Evolutionary conservation across 2,888 invertebrate species (phyloP).

Genomic region (Andrena hattorfiana): DNA sequence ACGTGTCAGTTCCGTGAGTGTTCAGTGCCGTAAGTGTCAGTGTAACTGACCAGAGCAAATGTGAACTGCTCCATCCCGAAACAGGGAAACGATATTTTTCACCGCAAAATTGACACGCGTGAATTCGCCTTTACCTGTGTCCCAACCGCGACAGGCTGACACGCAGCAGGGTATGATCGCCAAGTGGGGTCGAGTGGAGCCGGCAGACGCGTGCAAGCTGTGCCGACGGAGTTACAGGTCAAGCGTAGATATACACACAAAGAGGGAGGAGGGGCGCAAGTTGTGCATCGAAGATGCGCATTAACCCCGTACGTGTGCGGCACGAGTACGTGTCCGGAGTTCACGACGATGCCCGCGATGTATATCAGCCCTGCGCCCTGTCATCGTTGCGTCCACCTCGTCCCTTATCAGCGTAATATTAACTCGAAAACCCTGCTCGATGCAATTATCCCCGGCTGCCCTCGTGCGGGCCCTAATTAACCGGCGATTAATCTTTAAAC

Average conservation of each 20-base stretch:
- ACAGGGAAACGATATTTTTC: too few species aligned
- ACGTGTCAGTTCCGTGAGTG: too few species aligned
- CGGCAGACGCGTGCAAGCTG: conserved; percentile 36
- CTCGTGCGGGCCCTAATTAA: conserved; percentile 30
- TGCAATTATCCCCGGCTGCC: conserved; percentile 30
- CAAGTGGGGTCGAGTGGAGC: conserved; percentile 42
- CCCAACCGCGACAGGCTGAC: conserved; percentile 28
- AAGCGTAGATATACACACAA: conserved; percentile 21
- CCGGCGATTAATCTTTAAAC: conserved; percentile 6
- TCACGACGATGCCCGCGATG: conserved; percentile 60
- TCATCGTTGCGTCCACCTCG: conserved; percentile 46
- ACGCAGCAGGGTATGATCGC: conserved; percentile 46
- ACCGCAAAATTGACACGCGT: too few species aligned
- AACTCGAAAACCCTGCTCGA: conserved; percentile 22
- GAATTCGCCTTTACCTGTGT: conserved; percentile 25
- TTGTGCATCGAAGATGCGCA: conserved; percentile 46
- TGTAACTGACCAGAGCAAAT: too few species aligned
- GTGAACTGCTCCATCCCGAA: too few species aligned
- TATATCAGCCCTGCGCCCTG: conserved; percentile 58
- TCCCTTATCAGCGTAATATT: conserved; percentile 37
- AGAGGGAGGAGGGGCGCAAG: not conserved
- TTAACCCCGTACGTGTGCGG: conserved; percentile 20
- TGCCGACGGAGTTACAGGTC: conserved; percentile 45
- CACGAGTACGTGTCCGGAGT: conserved; percentile 50
- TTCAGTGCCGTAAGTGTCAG: too few species aligned